phyloP scores from a whole-genome alignment of 1,140 invertebrate species.

The Pararge aegeria region DNA sequence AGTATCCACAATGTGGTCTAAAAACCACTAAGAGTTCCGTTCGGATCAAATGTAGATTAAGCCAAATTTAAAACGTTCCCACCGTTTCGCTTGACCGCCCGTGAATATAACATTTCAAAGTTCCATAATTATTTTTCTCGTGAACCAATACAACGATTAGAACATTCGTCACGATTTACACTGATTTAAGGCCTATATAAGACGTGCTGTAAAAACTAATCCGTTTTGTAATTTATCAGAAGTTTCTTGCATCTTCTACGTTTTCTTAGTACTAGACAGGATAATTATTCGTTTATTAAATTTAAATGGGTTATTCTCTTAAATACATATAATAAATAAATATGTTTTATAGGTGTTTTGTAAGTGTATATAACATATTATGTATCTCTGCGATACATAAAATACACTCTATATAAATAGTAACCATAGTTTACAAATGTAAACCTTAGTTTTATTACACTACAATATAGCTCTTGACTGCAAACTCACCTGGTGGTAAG shows the following conservation, averaged over 20 bases:
- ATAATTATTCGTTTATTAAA: too few species aligned
- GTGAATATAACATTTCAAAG: constrained; percentile 63
- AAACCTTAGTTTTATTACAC: too few species aligned
- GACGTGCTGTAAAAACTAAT: constrained; percentile 36
- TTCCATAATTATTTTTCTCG: constrained; percentile 71
- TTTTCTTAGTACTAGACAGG: too few species aligned
- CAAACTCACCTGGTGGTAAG: too few species aligned
- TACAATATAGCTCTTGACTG: too few species aligned
- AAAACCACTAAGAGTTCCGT: constrained; percentile 57
- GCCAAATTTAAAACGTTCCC: constrained; percentile 68
- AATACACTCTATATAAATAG: too few species aligned
- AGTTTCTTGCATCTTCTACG: neutral
- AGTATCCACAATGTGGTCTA: constrained; percentile 48
- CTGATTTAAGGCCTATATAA: constrained; percentile 52
- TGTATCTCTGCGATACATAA: too few species aligned
- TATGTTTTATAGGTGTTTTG: too few species aligned
- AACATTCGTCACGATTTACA: constrained; percentile 68
- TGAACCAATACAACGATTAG: constrained; percentile 74
- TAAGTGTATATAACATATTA: too few species aligned
- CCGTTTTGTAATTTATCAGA: constrained; percentile 15
- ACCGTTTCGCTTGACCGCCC: constrained; percentile 68
- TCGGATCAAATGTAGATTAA: constrained; percentile 71
- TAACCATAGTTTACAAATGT: too few species aligned
- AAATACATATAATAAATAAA: too few species aligned
- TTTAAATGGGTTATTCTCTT: too few species aligned